A percentile compares a stretch with the other conserved stretches of the same genome.
Conservation (phyloP, 2,113 vertebrate species). For the Girardinichthys multiradiatus region DNA sequence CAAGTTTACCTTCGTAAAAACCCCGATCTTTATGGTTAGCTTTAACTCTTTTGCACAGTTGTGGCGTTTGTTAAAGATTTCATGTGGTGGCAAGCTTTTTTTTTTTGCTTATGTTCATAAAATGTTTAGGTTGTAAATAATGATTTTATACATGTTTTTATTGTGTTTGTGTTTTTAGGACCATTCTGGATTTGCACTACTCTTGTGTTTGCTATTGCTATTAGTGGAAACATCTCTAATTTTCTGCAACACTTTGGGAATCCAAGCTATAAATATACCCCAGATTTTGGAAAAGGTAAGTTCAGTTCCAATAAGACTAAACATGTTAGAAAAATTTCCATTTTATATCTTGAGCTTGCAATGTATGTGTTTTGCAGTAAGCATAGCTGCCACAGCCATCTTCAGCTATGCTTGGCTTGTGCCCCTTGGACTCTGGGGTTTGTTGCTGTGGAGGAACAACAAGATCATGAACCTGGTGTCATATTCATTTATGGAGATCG, state of each 20-base stretch:
- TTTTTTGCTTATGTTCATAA: not conserved
- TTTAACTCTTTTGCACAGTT: not conserved
- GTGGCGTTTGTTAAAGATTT: not conserved
- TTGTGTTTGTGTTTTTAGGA: conserved; percentile 76
- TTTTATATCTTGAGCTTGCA: not conserved
- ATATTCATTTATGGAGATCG: conserved; percentile 95
- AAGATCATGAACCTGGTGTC: conserved; percentile 91
- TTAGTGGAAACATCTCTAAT: conserved; percentile 95
- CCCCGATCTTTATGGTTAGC: conserved; percentile 93
- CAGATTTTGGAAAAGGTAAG: conserved; percentile 94
- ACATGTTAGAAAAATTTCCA: not conserved
- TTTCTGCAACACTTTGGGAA: conserved; percentile 86
- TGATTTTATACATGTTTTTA: not conserved
- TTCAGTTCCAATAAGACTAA: not conserved
- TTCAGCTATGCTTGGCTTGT: conserved; percentile 94
- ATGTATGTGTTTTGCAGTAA: conserved; percentile 81
- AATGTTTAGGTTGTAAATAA: not conserved
- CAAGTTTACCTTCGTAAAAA: conserved; percentile 90
- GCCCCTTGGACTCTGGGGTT: conserved; percentile 93
- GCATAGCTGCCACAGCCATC: conserved; percentile 92
- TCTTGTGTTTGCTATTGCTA: conserved; percentile 92
- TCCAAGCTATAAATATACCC: conserved; percentile 87
- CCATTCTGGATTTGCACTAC: conserved; percentile 99
- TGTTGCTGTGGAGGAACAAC: conserved; percentile 93
- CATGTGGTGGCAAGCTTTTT: not conserved